Evolutionary conservation across 2,797 vertebrate species (phyloP).

Genomic region (Falco cherrug): DNA sequence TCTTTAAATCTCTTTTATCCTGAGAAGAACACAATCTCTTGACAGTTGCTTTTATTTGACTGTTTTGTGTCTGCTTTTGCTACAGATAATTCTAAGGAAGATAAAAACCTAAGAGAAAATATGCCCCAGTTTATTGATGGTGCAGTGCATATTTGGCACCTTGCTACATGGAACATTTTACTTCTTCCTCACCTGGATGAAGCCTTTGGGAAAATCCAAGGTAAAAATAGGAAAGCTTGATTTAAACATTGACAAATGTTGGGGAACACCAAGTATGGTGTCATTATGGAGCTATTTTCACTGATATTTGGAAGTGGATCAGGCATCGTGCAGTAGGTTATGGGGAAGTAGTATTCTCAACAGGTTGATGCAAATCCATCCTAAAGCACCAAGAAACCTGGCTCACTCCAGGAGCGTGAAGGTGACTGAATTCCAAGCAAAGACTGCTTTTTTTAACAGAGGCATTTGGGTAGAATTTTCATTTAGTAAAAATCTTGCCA

Average conservation of each 20-base stretch:
- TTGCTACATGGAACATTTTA: not conserved
- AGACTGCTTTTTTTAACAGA: not conserved
- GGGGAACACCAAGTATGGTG: not conserved
- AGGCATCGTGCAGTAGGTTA: not conserved
- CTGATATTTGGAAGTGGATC: not conserved
- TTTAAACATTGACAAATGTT: not conserved
- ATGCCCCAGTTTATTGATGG: not conserved
- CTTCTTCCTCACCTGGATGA: not conserved
- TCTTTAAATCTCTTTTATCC: not conserved
- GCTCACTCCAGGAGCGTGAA: not conserved
- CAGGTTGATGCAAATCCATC: not conserved
- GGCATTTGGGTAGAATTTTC: not conserved
- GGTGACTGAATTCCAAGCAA: not conserved
- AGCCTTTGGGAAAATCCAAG: not conserved
- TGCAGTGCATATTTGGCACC: not conserved
- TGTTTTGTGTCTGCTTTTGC: not conserved
- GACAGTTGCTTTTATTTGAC: not conserved
- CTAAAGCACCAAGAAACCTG: not conserved
- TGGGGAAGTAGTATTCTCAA: not conserved
- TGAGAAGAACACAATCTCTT: not conserved
- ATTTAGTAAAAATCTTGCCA: not conserved
- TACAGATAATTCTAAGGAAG: not conserved
- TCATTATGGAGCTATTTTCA: not conserved
- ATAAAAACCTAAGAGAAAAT: not conserved
- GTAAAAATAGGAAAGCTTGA: not conserved